Evolutionary conservation across 2,113 vertebrate species (phyloP), one percentile per base, ranked within the genome.

Genomic region (Protomyctophum bolini): DNA sequence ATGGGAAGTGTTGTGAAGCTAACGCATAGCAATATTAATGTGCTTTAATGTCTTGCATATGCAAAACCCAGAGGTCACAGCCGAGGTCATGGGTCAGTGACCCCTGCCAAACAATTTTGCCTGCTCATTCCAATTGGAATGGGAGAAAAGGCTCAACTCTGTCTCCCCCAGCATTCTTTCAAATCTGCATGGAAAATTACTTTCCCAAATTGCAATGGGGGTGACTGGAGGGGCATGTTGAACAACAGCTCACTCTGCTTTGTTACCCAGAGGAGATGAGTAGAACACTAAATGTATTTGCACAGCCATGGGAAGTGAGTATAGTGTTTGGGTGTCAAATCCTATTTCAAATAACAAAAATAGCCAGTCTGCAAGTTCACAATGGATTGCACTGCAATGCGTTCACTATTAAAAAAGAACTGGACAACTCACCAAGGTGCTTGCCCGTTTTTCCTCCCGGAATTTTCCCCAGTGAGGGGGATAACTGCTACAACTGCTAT

Each of bases 1-100:
- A 54, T 56, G 51, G 45, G 45, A 73, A 83, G 73, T 64, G 64
- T 45, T 47, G 52, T 48, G 62, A 73, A 76, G 57, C n/a, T 6
- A 76, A 70, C 76, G 80, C 84, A 65, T 47, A 67, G 77, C 84
- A 82, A 88, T 90, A 92, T 92, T 89, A 91, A 91, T 88, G 81
- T 70, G 80, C 87, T 91, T 91, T 93, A 93, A 94, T 94, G 89
- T 85, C 88, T 93, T 90, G 84, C 93, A 94, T 89, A 92, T 94
- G 92, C 88, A 91, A 87, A 90, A 87, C 78, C 82, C 73, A 72
- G 82, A 86, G 92, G 91, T 92, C 89, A 83, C 10, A 58, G 4
- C 82, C 85, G 62, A 75, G 93, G 91, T 89, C 85, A 90, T 29
- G 84, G 93, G 91, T 93, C 92, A 66, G 73, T 85, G 90, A 91